Percentiles rank a stretch among this genome's conserved stretches.
These are phyloP conservation scores for Leptonema lineaticorne DNA, from an alignment of 1,140 invertebrate genomes.

Conservation along the genomic window DNA sequence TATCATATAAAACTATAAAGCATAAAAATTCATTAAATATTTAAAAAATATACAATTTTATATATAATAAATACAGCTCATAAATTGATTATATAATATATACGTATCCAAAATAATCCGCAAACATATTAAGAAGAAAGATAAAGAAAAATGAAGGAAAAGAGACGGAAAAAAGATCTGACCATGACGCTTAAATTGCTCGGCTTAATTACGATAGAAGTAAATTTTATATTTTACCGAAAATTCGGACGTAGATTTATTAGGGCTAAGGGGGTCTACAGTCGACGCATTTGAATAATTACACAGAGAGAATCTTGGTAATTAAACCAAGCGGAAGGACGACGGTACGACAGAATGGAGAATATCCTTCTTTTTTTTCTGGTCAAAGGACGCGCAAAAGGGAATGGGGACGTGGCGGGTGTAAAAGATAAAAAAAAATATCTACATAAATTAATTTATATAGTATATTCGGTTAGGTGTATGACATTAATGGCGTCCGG, in stretches of 20 bases:
- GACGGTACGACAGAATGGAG: conserved; percentile 11
- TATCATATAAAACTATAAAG: too few relatives aligned
- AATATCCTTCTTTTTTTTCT: conserved; percentile 12
- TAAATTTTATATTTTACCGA: conserved; percentile 18
- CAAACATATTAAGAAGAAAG: too few relatives aligned
- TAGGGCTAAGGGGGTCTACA: not conserved
- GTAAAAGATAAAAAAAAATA: conserved; percentile 4
- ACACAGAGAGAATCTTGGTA: conserved; percentile 19
- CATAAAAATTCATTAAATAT: too few relatives aligned
- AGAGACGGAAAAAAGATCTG: conserved; percentile 3
- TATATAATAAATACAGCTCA: too few relatives aligned
- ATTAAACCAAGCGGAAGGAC: conserved; percentile 17
- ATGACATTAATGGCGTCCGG: conserved; percentile 20
- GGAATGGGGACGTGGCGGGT: not conserved
- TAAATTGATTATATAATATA: too few relatives aligned
- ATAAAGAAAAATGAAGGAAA: too few relatives aligned
- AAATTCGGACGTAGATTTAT: conserved; percentile 18
- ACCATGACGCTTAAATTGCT: conserved; percentile 14
- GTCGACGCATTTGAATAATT: conserved; percentile 19
- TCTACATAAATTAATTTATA: conserved; percentile 17
- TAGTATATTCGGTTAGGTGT: conserved; percentile 17
- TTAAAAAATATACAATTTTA: too few relatives aligned
- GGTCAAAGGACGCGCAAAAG: not conserved
- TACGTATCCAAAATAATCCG: too few relatives aligned
- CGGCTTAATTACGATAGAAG: conserved; percentile 13